phyloP scores from a whole-genome alignment of 2,113 vertebrate species.

The Catharus fuscescens region DNA sequence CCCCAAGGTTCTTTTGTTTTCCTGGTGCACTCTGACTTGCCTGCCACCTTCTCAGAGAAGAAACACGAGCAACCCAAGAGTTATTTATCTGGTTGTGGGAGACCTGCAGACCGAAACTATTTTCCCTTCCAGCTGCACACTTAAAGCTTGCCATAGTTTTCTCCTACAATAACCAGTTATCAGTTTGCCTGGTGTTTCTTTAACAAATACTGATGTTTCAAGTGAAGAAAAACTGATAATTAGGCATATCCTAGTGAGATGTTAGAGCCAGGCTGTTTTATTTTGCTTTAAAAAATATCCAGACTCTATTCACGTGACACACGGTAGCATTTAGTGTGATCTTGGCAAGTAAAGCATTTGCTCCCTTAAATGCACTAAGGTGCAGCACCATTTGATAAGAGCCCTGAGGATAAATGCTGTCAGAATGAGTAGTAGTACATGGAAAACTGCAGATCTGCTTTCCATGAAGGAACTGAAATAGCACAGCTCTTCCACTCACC shows the following conservation, averaged over 20 bases:
- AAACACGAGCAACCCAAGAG: not conserved
- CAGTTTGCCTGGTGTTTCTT: not conserved
- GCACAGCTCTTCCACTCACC: constrained; percentile 78
- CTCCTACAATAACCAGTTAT: not conserved
- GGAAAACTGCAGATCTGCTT: not conserved
- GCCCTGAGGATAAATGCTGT: not conserved
- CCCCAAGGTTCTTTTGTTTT: not conserved
- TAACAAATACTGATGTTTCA: not conserved
- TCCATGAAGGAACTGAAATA: not conserved
- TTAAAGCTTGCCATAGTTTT: not conserved
- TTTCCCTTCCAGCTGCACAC: not conserved
- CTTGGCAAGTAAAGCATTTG: not conserved
- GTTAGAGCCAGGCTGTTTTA: not conserved
- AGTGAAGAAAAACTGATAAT: not conserved
- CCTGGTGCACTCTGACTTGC: not conserved
- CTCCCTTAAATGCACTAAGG: not conserved
- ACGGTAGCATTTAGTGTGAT: not conserved
- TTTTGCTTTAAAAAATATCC: not conserved
- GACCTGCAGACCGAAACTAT: not conserved
- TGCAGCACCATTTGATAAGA: not conserved
- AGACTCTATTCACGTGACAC: not conserved
- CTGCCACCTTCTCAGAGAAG: not conserved
- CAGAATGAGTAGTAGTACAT: not conserved
- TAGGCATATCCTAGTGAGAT: not conserved
- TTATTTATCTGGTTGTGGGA: not conserved